Evolutionary conservation across 2,113 vertebrate species (phyloP).

Genomic region (Cryptotis parvus): DNA sequence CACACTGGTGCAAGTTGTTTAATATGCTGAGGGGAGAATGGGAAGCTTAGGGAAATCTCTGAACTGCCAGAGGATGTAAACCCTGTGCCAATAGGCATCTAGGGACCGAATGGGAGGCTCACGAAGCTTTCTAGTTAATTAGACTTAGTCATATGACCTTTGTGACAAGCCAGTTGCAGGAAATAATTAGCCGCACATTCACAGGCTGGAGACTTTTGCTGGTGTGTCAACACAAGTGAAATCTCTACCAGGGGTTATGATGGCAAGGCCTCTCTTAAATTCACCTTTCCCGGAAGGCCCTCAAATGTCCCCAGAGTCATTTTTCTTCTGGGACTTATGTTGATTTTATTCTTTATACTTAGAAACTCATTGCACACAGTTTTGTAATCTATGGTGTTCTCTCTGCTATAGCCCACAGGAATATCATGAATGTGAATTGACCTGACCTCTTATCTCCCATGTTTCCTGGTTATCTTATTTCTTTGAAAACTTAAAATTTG

Average conservation of each 20-base stretch:
- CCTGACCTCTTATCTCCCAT: background rate
- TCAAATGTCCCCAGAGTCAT: background rate
- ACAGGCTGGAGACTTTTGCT: background rate
- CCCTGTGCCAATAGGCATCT: background rate
- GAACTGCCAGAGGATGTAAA: background rate
- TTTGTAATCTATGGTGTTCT: background rate
- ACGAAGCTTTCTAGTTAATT: constrained; percentile 59
- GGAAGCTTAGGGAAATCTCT: background rate
- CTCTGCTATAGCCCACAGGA: background rate
- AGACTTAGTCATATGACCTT: constrained; percentile 56
- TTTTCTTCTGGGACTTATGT: background rate
- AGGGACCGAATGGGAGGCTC: background rate
- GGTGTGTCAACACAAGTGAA: background rate
- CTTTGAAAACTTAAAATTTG: background rate
- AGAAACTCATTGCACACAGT: background rate
- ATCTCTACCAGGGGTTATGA: background rate
- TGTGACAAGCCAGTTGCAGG: constrained; percentile 55
- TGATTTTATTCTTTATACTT: background rate
- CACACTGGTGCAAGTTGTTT: background rate
- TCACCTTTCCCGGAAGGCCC: background rate
- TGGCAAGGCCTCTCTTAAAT: background rate
- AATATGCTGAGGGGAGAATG: background rate
- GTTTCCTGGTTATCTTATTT: background rate
- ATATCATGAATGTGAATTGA: background rate
- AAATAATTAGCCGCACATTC: constrained; percentile 29